Conservation (phyloP, 2,113 vertebrate genomes). For the Charina bottae region DNA sequence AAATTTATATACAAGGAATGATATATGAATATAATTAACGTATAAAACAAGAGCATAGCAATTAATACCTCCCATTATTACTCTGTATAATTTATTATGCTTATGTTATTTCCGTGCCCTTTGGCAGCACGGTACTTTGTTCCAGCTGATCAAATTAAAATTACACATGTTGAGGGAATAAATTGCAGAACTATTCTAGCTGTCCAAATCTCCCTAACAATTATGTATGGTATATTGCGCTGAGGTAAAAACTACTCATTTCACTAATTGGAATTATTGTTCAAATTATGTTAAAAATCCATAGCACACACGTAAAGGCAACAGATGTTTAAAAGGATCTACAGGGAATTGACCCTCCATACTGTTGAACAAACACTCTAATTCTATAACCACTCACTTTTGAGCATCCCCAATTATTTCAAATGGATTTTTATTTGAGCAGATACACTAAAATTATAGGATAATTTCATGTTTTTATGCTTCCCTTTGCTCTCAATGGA, state of each 20-base stretch:
- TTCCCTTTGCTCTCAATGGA: no score
- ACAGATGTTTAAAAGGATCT: not conserved
- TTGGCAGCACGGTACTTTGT: not conserved
- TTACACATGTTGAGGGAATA: not conserved
- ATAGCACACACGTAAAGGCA: not conserved
- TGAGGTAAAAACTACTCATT: not conserved
- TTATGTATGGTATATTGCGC: accelerated
- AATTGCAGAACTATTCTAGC: not conserved
- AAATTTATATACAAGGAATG: constrained; percentile 1
- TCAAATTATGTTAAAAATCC: not conserved
- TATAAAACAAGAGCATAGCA: not conserved
- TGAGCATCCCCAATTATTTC: not conserved
- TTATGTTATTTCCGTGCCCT: not conserved
- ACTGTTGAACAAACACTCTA: not conserved
- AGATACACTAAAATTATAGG: not conserved
- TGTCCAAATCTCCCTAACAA: constrained; percentile 24
- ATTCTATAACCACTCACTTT: not conserved
- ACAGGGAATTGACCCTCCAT: not conserved
- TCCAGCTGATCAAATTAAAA: constrained; percentile 30
- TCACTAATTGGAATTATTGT: not conserved
- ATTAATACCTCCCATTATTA: constrained; percentile 14
- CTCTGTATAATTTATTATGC: constrained; percentile 12
- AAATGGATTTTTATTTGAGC: not conserved
- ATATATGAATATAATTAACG: not conserved
- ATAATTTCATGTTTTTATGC: no score